phyloP scores from a whole-genome alignment of 2,888 invertebrate genomes.

The Bembecia ichneumoniformis region DNA sequence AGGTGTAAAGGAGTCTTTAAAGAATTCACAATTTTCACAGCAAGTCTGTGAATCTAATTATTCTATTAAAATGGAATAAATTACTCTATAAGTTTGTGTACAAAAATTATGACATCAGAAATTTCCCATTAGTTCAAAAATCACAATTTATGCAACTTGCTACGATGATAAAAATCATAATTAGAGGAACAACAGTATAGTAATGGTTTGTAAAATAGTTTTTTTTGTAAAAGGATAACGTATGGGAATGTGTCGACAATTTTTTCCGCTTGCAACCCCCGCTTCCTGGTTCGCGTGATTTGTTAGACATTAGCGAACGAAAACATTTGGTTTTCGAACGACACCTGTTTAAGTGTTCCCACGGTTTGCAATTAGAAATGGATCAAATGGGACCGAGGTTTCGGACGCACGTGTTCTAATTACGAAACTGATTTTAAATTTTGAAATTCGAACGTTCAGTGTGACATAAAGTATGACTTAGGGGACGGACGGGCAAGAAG shows the following conservation, averaged over 20 bases:
- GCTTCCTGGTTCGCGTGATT: slow-evolving; percentile 52
- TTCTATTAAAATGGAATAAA: too few species aligned
- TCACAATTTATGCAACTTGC: too few species aligned
- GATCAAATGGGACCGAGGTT: slow-evolving; percentile 19
- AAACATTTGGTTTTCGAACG: slow-evolving; percentile 42
- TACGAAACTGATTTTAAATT: slow-evolving; percentile 23
- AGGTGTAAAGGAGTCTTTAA: too few species aligned
- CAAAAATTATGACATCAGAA: too few species aligned
- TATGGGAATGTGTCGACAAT: slow-evolving; percentile 27
- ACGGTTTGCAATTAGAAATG: slow-evolving; percentile 23
- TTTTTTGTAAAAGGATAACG: not conserved
- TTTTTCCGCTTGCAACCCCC: slow-evolving; percentile 22
- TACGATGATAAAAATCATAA: too few species aligned
- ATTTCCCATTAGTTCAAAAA: too few species aligned
- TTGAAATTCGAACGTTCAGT: slow-evolving; percentile 4
- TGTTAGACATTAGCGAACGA: slow-evolving; percentile 34
- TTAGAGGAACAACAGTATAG: too few species aligned
- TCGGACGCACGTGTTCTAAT: slow-evolving; percentile 34
- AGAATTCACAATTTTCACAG: too few species aligned
- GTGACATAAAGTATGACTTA: too few species aligned
- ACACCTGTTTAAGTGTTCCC: slow-evolving; percentile 56
- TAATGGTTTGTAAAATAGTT: not conserved
- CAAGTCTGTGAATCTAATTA: too few species aligned
- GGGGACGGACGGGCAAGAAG: too few species aligned
- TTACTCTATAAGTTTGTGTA: too few species aligned